A percentile compares a stretch with the other conserved stretches of the same genome.
Evolutionary conservation across 2,113 vertebrate species (phyloP).

Genomic region (Chaetodon auriga): DNA sequence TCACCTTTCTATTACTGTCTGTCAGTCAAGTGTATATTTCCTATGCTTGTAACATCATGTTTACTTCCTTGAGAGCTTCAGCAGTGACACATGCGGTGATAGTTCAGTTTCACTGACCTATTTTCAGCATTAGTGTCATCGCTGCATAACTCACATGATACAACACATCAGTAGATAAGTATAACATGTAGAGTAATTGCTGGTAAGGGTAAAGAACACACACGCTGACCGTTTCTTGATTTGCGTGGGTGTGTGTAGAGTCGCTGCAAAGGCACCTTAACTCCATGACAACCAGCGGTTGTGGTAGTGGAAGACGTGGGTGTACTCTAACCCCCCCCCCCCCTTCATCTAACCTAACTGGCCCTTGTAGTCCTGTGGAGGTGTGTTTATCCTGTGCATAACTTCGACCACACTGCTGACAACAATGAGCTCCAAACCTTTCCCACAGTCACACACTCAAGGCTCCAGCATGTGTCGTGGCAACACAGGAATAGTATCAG

Average conservation of each 20-base stretch:
- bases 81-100: background rate
- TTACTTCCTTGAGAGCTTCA: background rate
- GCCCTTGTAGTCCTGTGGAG: conserved; percentile 12
- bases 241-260: conserved; percentile 31
- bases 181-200: background rate
- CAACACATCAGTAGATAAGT: background rate
- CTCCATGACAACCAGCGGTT: conserved; percentile 2
- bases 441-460: conserved; percentile 18
- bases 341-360: conserved; percentile 3
- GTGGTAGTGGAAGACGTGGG: conserved; percentile 29
- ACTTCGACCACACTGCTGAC: conserved; percentile 31
- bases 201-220: background rate
- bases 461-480: background rate
- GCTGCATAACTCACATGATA: background rate
- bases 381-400: conserved; percentile 47
- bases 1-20: background rate
- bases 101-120: background rate
- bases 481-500: conserved; percentile 29
- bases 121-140: background rate
- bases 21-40: background rate
- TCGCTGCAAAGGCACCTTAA: conserved; percentile 34
- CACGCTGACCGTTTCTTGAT: background rate
- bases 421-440: conserved; percentile 24
- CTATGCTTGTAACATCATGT: background rate
- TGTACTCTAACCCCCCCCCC: conserved; percentile 46